Conservation (phyloP, 2,113 vertebrate species). For the Bagarius yarrelli region DNA sequence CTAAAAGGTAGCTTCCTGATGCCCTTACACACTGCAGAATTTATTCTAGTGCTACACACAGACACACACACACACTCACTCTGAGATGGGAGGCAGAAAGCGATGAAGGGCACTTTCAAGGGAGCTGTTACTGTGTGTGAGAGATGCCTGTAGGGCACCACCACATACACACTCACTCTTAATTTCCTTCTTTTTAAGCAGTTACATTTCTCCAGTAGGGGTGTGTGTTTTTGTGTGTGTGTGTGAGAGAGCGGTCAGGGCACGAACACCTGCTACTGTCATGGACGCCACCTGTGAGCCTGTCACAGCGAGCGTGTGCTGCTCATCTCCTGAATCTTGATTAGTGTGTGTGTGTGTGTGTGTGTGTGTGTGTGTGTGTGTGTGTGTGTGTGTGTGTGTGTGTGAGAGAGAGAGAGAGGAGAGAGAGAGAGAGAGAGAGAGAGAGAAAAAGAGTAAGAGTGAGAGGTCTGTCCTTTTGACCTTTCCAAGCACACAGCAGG, state of each 20-base stretch:
- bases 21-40: conserved; percentile 38
- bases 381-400: background rate
- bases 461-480: background rate
- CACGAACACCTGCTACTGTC: conserved; percentile 46
- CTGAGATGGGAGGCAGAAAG: background rate
- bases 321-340: conserved; percentile 54
- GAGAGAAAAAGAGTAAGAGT: background rate
- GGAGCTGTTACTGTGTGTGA: conserved; percentile 12
- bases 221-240: background rate
- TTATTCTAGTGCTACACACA: conserved; percentile 33
- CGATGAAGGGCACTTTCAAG: background rate
- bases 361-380: background rate
- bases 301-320: conserved; percentile 28
- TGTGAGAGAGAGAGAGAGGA: background rate
- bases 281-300: conserved; percentile 45
- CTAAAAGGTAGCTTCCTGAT: conserved; percentile 38
- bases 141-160: background rate
- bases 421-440: background rate
- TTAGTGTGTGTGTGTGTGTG: conserved; percentile 30
- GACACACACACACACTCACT: background rate
- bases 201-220: background rate
- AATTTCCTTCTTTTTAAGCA: background rate
- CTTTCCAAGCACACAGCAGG: background rate
- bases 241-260: conserved; percentile 11
- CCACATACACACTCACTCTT: background rate